phyloP scores from a whole-genome alignment of 2,797 vertebrate genomes.

The Spinus pinus region DNA sequence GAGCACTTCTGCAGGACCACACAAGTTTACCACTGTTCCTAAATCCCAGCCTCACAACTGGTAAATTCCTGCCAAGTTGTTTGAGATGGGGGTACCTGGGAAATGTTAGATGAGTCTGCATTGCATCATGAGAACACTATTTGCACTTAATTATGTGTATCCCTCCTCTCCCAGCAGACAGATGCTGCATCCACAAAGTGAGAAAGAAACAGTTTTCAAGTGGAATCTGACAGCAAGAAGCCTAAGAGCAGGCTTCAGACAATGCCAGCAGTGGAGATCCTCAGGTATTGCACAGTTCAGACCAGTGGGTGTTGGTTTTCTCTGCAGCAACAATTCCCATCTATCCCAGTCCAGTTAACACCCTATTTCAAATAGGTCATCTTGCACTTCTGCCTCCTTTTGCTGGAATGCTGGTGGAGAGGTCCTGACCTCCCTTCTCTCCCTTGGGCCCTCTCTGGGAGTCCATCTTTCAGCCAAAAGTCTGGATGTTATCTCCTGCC shows the following conservation, averaged over 20 bases:
- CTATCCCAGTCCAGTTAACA: neutral
- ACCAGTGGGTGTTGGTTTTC: neutral
- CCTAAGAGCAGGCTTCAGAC: neutral
- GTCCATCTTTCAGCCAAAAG: neutral
- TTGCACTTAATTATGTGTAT: slow-evolving; percentile 44
- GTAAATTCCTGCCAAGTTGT: slow-evolving; percentile 27
- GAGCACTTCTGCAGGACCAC: slow-evolving; percentile 73
- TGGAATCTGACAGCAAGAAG: neutral
- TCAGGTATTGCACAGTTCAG: neutral
- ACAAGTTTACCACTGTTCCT: slow-evolving; percentile 66
- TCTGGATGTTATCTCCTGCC: neutral
- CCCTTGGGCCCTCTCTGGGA: neutral
- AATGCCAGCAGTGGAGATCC: neutral
- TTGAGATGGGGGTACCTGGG: slow-evolving; percentile 54
- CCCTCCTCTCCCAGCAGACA: neutral
- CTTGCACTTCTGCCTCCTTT: neutral
- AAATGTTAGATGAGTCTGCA: slow-evolving; percentile 41
- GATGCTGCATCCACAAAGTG: slow-evolving; percentile 23
- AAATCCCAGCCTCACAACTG: neutral
- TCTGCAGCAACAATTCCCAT: neutral
- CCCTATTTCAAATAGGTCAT: neutral
- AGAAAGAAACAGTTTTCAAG: slow-evolving; percentile 16
- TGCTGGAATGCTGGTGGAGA: neutral
- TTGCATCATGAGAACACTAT: slow-evolving; percentile 41
- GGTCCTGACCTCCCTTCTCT: neutral